Evolutionary conservation across 2,888 invertebrate genomes (phyloP), one percentile per base, ranked within the genome.

Genomic region (Lithodes maja): DNA sequence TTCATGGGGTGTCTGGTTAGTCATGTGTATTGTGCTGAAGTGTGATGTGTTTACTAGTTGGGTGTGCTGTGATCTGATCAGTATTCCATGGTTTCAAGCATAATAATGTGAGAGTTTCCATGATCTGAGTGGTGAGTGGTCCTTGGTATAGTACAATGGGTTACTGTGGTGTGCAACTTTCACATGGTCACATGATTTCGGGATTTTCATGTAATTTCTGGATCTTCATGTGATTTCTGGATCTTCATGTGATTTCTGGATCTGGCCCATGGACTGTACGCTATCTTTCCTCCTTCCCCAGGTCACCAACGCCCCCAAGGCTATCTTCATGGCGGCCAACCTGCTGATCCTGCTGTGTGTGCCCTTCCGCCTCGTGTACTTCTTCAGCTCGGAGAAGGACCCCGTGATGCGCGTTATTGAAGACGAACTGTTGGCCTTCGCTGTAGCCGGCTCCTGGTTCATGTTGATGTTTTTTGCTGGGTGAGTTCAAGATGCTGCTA

Each of bases 381-480:
- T 80, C 85, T 89, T 91, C 80, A 61, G 80, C 5, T 53, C 68
- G 9, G 55, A 77, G 9, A 55, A 52, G 49, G 89, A 90, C 15
- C 90, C 95, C 91, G 96, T 95, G 9, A 96, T 97, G 93, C 95
- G 96, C 80, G 95, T 96, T 93, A 95, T 96, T 0, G 99, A 99
- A 94, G 99, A 99, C 94, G 97, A 98, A 0, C 96, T 99, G 83
- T 94, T 99, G 53, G 96, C 98, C 71, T 96, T 99, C 93, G 97
- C 99, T 0, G 96, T 99, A 50, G 99, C 99, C 0, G 98, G 98
- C 2, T 97, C 97, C 68, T 99, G 99, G 99, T 98, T 99, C 94
- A 96, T 99, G 77, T 95, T 99, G 50, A 98, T 99, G 96, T 99
- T 99, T 94, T 99, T 99, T 94, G 99, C 99, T 74, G 98, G 99